A percentile compares a stretch with the other conserved stretches of the same genome.
Evolutionary conservation across 2,113 vertebrate genomes (phyloP).

Genomic region (Todiramphus saurophagus): DNA sequence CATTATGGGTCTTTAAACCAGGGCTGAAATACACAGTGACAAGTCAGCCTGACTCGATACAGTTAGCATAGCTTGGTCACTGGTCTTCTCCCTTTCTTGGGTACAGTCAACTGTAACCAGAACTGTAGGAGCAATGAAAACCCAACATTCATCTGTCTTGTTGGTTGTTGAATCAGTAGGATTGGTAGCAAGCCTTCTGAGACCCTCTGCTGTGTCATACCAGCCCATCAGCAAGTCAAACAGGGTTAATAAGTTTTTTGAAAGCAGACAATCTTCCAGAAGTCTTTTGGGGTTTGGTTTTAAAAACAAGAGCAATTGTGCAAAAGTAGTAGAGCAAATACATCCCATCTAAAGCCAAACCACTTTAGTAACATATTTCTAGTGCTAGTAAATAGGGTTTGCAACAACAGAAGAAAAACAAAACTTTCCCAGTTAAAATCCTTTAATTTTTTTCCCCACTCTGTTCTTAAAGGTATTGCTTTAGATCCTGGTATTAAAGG

Average conservation of each 20-base stretch:
- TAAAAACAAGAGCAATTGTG: not conserved
- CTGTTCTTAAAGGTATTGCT: not conserved
- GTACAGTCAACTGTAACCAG: not conserved
- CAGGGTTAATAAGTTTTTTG: not conserved
- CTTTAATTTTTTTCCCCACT: not conserved
- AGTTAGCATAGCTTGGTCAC: not conserved
- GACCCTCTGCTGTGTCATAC: not conserved
- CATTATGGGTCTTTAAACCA: constrained; percentile 8
- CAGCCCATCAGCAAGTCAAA: not conserved
- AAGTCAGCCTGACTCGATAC: not conserved
- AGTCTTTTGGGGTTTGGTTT: not conserved
- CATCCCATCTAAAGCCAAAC: not conserved
- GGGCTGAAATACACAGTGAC: not conserved
- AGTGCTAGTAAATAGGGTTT: not conserved
- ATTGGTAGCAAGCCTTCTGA: not conserved
- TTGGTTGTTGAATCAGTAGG: not conserved
- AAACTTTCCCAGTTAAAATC: not conserved
- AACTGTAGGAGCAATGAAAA: not conserved
- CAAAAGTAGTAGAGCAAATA: not conserved
- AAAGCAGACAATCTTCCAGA: not conserved
- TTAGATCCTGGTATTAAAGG: not conserved
- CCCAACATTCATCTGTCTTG: not conserved
- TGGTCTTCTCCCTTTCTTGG: not conserved
- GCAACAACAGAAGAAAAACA: not conserved
- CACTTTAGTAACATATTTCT: not conserved